phyloP scores from a whole-genome alignment of 2,113 vertebrate genomes.

The Hyaena hyaena region DNA sequence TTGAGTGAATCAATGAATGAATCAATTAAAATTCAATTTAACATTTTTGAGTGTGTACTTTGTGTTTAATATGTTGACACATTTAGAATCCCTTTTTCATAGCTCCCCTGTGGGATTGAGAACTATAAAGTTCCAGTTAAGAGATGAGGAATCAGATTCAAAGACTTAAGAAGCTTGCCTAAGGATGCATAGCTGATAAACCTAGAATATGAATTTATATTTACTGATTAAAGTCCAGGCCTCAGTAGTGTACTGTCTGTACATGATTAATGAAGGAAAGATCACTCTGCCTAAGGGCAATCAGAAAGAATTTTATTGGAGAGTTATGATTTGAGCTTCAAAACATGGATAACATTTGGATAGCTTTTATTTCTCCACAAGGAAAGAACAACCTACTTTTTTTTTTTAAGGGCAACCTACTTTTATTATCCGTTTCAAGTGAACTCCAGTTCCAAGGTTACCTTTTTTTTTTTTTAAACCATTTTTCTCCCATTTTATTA shows the following conservation, averaged over 20 bases:
- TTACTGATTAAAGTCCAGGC: not conserved
- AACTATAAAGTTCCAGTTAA: not conserved
- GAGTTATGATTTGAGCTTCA: not conserved
- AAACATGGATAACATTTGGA: not conserved
- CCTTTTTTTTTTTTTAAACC: not conserved
- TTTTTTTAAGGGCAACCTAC: not conserved
- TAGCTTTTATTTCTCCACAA: not conserved
- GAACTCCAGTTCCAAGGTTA: not conserved
- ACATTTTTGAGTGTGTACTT: not conserved
- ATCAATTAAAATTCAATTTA: not conserved
- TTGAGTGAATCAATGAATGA: not conserved
- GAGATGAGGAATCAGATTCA: conserved; percentile 14
- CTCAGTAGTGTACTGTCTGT: not conserved
- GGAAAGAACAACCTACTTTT: not conserved
- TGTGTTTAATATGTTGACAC: not conserved
- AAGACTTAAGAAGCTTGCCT: conserved; percentile 27
- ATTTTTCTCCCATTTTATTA: not conserved
- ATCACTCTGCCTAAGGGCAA: not conserved
- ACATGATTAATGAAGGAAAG: not conserved
- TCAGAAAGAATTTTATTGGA: not conserved
- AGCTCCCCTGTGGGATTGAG: not conserved
- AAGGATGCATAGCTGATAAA: not conserved
- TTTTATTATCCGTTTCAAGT: conserved; percentile 13
- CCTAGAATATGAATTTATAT: not conserved
- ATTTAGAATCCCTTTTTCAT: conserved; percentile 1